These are phyloP conservation scores for Neotragus moschatus DNA, from an alignment of 2,113 vertebrate species.

Conservation along the genomic window DNA sequence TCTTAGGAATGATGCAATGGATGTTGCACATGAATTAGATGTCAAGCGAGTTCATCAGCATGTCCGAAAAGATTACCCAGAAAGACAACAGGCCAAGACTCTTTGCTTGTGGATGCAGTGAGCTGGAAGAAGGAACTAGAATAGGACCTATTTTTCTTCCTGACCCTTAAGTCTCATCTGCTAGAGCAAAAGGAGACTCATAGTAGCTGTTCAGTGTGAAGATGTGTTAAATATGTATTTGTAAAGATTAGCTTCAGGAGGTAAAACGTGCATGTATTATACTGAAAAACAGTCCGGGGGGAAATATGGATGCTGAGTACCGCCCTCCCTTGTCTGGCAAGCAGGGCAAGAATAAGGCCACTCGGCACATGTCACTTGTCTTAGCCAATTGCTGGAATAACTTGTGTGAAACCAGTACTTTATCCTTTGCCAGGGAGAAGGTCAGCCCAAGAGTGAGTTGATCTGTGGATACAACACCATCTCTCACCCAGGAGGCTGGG, in stretches of 20 bases:
- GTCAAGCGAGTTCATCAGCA: neutral
- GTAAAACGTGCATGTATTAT: neutral
- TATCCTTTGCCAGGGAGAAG: slow-evolving; percentile 56
- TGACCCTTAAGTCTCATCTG: neutral
- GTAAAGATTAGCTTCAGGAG: neutral
- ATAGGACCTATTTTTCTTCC: neutral
- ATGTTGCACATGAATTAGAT: slow-evolving; percentile 9
- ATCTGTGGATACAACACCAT: slow-evolving; percentile 56
- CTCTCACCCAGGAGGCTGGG: slow-evolving; percentile 57
- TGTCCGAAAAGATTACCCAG: neutral
- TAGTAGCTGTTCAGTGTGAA: neutral
- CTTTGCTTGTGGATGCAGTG: neutral
- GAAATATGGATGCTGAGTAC: neutral
- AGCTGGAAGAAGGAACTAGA: neutral
- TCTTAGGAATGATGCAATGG: neutral
- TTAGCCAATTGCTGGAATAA: slow-evolving; percentile 56
- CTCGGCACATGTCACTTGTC: slow-evolving; percentile 1
- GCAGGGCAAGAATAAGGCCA: slow-evolving; percentile 12
- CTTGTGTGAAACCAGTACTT: slow-evolving; percentile 49
- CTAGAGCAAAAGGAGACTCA: neutral
- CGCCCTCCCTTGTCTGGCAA: neutral
- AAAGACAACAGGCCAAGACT: neutral
- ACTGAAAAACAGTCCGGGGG: neutral
- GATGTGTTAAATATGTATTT: neutral
- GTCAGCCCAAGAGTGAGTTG: slow-evolving; percentile 64